Evolutionary conservation across 1,140 invertebrate species (phyloP).

Genomic region (Oscheius sp.): DNA sequence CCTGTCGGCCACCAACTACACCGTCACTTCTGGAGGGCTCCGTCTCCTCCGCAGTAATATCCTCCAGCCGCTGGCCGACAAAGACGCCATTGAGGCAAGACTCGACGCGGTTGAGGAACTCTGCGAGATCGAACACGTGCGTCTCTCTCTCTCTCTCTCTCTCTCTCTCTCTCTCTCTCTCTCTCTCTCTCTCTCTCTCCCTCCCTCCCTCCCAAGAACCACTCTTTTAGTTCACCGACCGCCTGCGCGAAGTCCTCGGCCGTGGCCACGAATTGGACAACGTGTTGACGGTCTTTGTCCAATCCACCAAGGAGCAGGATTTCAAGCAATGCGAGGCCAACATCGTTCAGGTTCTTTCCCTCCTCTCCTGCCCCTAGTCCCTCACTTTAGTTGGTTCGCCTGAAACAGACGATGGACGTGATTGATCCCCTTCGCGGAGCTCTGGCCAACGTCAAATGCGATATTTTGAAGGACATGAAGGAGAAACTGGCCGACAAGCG

Average conservation of each 20-base stretch:
- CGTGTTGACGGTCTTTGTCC: conserved; percentile 31
- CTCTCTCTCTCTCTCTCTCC: background rate
- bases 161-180: background rate
- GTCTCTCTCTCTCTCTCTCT: background rate
- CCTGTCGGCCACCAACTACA: conserved; percentile 75
- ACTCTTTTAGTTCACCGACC: conserved; percentile 26
- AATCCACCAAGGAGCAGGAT: conserved; percentile 11
- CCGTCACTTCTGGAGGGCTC: conserved; percentile 74
- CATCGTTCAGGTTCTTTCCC: conserved; percentile 27
- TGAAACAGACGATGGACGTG: conserved; percentile 17
- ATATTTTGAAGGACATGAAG: background rate
- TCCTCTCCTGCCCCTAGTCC: background rate
- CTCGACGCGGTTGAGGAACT: conserved; percentile 29
- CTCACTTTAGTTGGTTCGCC: background rate
- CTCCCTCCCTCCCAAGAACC: background rate
- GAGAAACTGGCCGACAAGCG: conserved; percentile 29
- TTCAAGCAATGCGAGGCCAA: conserved; percentile 20
- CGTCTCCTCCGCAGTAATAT: conserved; percentile 71
- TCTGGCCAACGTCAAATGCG: conserved; percentile 1
- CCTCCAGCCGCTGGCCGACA: conserved; percentile 31
- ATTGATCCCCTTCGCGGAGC: conserved; percentile 7
- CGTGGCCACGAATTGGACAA: conserved; percentile 22
- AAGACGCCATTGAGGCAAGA: conserved; percentile 3
- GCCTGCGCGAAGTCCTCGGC: conserved; percentile 6
- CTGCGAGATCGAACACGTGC: background rate